Base-by-base conservation (phyloP, 2,888 invertebrate genomes). In the Argyra leucocephala region DNA sequence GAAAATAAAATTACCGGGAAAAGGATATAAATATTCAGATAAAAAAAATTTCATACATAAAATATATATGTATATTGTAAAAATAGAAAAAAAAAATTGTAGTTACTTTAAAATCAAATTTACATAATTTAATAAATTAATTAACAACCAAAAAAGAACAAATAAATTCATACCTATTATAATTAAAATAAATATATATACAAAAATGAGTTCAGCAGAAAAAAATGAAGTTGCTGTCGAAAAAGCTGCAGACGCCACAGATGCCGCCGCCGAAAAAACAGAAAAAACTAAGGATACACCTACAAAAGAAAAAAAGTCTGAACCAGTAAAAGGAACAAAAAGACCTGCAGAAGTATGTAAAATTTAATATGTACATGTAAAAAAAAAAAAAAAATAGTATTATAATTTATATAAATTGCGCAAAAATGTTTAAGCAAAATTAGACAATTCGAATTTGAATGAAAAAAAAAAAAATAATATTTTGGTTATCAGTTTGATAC, bases 201-300 rank as follows among this genome's bases (percentile, higher is more conserved):
- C 12, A 48, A 81, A 79, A 80, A 89, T 89, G 89, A 89, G 89
- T 85, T 84, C 88, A 81, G 74, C 77, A 71, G 88, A 88, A 83
- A 88, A 88, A 82, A 88, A 87, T 81, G 88, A 89, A 81, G 88
- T 88, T 76, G 88, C 86, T 73, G 86, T 88, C 69, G 88, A 88
- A 81, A 88, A 88, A 83, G 83, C 83, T 74, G 82, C 82, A 74
- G 78, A 76, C 64, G 72, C 67, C 68, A 70, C 68, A 31, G 75
- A 74, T 67, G 73, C 73, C 61, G 72, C 73, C 67, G 70, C 70
- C 66, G 74, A 75, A 3, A 26, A 31, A 24, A 23, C 59, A 65
- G 68, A 70, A 68, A 71, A 73, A 67, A 72, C 74, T 24, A 65
- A 86, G 75, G 80, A 86, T 73, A 88, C 88, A 81, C 88, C 87